Conservation (phyloP, 1,140 invertebrate genomes). For the Brachionus paranguensis region DNA sequence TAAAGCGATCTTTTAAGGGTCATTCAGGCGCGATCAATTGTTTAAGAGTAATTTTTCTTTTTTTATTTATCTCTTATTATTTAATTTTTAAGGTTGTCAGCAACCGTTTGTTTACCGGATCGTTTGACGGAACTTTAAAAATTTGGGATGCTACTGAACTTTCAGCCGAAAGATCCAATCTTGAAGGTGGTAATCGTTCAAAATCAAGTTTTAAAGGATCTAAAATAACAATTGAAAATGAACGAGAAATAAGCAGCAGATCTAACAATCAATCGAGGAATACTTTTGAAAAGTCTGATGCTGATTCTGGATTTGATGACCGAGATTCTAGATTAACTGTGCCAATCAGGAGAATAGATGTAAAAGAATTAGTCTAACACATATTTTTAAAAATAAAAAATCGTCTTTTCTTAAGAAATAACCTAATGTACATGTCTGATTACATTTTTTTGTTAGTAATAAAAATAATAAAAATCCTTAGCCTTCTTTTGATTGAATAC, state of each 20-base stretch:
- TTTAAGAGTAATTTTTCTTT: slow-evolving; percentile 47
- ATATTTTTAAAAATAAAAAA: neutral
- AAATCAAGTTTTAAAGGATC: neutral
- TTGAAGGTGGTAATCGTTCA: neutral
- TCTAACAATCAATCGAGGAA: neutral
- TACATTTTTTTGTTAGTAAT: too few species aligned
- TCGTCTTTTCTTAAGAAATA: neutral
- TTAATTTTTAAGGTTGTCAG: slow-evolving; percentile 46
- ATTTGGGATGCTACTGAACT: slow-evolving; percentile 52
- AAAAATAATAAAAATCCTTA: too few species aligned
- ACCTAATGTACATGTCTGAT: too few species aligned
- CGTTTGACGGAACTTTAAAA: slow-evolving; percentile 53
- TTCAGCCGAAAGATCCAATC: neutral
- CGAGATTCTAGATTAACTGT: neutral
- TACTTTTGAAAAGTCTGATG: slow-evolving; percentile 24
- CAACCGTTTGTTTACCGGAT: slow-evolving; percentile 54
- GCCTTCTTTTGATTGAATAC: neutral
- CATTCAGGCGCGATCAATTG: slow-evolving; percentile 54
- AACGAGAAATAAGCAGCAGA: neutral
- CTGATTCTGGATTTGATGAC: slow-evolving; percentile 22
- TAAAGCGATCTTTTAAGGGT: slow-evolving; percentile 54
- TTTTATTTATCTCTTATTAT: neutral
- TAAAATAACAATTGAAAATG: neutral
- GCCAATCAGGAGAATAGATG: neutral
- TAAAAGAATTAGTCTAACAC: neutral